Evolutionary conservation across 2,797 vertebrate species (phyloP).

Genomic region (Heteromormyrus szaboi): DNA sequence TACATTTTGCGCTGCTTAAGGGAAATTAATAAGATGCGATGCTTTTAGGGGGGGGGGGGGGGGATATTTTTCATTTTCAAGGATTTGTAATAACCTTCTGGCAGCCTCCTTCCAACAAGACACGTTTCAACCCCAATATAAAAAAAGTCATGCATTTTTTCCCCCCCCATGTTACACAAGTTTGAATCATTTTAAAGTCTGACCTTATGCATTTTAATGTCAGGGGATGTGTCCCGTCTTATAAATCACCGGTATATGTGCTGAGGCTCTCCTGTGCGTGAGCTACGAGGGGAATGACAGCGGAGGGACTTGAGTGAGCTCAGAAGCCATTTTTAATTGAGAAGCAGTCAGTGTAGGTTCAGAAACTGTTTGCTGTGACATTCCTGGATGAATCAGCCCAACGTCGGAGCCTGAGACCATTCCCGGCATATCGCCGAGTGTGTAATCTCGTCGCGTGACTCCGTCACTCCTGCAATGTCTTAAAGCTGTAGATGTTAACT

Average conservation of each 20-base stretch:
- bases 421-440: background rate
- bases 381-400: background rate
- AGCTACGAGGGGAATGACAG: background rate
- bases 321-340: constrained; percentile 8
- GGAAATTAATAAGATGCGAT: constrained; percentile 11
- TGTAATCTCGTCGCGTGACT: background rate
- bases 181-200: constrained; percentile 7
- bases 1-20: constrained; percentile 5
- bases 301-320: background rate
- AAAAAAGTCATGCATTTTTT: background rate
- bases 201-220: constrained; percentile 6
- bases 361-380: background rate
- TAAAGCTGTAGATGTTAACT: background rate
- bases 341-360: background rate
- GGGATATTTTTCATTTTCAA: background rate
- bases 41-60: background rate
- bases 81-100: background rate
- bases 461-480: background rate
- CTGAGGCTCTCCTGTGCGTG: background rate
- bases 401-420: background rate
- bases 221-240: constrained; percentile 3
- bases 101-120: background rate
- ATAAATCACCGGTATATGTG: background rate
- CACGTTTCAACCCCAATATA: constrained; percentile 1
- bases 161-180: background rate